Conservation (phyloP, 2,888 invertebrate species). For the Matsumyia berberina region DNA sequence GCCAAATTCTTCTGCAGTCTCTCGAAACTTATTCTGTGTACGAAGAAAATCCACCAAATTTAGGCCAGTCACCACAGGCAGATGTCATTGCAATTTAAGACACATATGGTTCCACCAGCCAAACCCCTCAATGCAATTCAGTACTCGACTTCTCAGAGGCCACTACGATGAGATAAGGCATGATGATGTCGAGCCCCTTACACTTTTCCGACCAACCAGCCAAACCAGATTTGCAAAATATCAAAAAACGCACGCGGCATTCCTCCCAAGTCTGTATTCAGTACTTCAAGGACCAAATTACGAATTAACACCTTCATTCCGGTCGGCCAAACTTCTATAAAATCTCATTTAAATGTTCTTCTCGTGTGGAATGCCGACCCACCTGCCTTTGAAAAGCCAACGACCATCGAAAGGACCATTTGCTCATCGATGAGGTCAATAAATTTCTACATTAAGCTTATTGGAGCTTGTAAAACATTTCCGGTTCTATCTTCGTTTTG, state of each 20-base stretch:
- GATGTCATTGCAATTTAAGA: too few species aligned
- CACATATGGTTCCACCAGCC: too few species aligned
- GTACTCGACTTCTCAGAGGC: too few species aligned
- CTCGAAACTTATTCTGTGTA: too few species aligned
- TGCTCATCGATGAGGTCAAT: constrained; percentile 49
- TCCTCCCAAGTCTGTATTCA: constrained; percentile 28
- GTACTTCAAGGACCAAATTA: constrained; percentile 6
- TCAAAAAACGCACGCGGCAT: not conserved
- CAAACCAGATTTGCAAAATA: too few species aligned
- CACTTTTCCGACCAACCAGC: too few species aligned
- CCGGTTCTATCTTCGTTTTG: constrained; percentile 5
- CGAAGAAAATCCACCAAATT: too few species aligned
- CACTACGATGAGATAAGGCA: too few species aligned
- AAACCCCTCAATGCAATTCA: too few species aligned
- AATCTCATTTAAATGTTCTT: constrained; percentile 29
- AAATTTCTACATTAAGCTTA: constrained; percentile 45
- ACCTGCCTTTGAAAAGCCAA: constrained; percentile 11
- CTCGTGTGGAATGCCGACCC: not conserved
- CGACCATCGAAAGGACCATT: constrained; percentile 21
- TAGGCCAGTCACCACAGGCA: too few species aligned
- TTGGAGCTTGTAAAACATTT: constrained; percentile 28
- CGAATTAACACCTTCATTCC: constrained; percentile 23
- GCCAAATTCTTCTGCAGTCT: too few species aligned
- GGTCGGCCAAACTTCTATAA: constrained; percentile 34
- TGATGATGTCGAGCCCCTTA: too few species aligned